These are phyloP conservation scores for Pheucticus melanocephalus DNA, from an alignment of 2,113 vertebrate genomes.

Conservation along the genomic window DNA sequence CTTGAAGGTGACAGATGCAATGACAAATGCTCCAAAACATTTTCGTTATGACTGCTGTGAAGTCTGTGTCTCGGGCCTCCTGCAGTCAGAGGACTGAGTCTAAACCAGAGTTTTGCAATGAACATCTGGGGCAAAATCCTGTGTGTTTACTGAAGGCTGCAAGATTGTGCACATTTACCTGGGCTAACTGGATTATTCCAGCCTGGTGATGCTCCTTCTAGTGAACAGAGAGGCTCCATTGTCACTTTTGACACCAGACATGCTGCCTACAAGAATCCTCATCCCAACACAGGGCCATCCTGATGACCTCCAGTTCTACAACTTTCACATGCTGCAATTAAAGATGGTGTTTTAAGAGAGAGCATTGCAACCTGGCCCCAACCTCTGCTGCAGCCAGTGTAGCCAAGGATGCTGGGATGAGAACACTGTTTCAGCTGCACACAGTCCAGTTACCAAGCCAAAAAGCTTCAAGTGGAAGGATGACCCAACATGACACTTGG, in stretches of 20 bases:
- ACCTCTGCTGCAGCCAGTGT: fast-evolving
- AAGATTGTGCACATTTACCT: not conserved
- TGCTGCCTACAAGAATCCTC: not conserved
- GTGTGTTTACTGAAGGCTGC: not conserved
- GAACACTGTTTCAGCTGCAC: not conserved
- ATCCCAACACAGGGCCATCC: not conserved
- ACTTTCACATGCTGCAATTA: not conserved
- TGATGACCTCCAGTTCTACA: not conserved
- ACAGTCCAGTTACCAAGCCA: not conserved
- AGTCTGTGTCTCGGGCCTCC: not conserved
- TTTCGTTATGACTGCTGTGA: not conserved
- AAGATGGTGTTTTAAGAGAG: not conserved
- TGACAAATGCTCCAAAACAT: not conserved
- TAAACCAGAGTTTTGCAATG: not conserved
- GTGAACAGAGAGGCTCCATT: not conserved
- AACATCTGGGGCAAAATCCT: not conserved
- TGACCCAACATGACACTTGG: not conserved
- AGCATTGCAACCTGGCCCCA: not conserved
- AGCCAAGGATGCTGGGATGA: fast-evolving
- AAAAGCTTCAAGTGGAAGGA: not conserved
- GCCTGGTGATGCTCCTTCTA: not conserved
- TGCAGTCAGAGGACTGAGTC: not conserved
- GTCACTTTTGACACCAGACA: not conserved
- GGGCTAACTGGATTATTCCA: not conserved
- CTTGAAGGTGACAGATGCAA: not conserved